phyloP scores from a whole-genome alignment of 2,888 invertebrate species.

The Idaea straminata region DNA sequence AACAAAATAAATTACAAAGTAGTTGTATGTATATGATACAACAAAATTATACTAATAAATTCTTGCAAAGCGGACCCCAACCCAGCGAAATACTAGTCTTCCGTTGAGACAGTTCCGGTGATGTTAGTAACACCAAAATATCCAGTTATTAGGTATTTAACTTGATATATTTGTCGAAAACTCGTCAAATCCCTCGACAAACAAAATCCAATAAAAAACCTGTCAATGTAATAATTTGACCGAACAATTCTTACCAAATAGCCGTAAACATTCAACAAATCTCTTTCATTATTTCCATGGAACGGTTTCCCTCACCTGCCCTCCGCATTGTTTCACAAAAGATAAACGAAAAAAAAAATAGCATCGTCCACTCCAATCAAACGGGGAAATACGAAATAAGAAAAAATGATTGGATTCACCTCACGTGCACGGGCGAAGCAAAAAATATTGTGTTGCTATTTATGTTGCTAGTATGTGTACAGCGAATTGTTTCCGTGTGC shows the following conservation, averaged over 20 bases:
- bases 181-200: conserved; percentile 6
- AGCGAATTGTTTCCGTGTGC: conserved; percentile 31
- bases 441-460: conserved; percentile 8
- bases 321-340: conserved; percentile 49
- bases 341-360: conserved; percentile 57
- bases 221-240: conserved; percentile 15
- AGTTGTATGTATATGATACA: no score
- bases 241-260: conserved; percentile 28
- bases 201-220: conserved; percentile 13
- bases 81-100: no score
- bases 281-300: conserved; percentile 20
- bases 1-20: no score
- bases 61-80: no score
- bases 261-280: conserved; percentile 33
- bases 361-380: conserved; percentile 68
- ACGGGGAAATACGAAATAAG: conserved; percentile 66
- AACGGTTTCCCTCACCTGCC: conserved; percentile 60
- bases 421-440: conserved; percentile 56
- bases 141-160: background rate
- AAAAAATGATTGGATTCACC: conserved; percentile 70
- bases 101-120: no score
- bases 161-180: conserved; percentile 11
- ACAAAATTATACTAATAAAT: no score
- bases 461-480: conserved; percentile 37
- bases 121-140: background rate